These are phyloP conservation scores for Dipodomys ordii DNA, from an alignment of 2,113 vertebrate species.

Conservation along the genomic window DNA sequence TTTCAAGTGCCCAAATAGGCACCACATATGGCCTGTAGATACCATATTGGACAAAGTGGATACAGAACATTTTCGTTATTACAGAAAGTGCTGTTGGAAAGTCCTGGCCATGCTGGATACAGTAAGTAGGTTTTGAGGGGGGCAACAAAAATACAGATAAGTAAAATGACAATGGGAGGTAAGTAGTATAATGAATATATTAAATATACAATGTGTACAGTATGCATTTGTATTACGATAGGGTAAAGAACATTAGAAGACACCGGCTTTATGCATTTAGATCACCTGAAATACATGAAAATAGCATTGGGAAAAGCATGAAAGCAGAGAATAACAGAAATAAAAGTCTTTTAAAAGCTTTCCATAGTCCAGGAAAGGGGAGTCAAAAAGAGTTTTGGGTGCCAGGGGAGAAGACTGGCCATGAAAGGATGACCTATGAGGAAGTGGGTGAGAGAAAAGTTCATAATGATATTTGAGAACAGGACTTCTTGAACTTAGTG, in stretches of 20 bases:
- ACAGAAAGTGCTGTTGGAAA: not conserved
- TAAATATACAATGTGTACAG: no score
- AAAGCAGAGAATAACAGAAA: not conserved
- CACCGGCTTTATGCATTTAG: not conserved
- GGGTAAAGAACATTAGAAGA: not conserved
- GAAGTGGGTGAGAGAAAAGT: not conserved
- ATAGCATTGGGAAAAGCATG: not conserved
- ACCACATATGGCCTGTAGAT: slow-evolving; percentile 24
- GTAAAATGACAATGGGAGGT: not conserved
- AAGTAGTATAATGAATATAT: not conserved
- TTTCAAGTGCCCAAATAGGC: slow-evolving; percentile 39
- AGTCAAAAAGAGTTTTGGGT: not conserved
- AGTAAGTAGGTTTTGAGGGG: not conserved
- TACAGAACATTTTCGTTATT: not conserved
- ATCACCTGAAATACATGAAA: not conserved
- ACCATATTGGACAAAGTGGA: not conserved
- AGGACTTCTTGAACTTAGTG: not conserved
- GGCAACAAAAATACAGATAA: not conserved
- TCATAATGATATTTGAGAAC: not conserved
- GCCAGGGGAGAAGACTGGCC: not conserved
- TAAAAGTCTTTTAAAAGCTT: not conserved
- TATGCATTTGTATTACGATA: no score
- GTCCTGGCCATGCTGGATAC: not conserved
- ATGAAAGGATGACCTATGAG: not conserved
- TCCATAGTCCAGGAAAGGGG: not conserved